phyloP scores from a whole-genome alignment of 2,888 invertebrate species.

The Xanthia icteritia region DNA sequence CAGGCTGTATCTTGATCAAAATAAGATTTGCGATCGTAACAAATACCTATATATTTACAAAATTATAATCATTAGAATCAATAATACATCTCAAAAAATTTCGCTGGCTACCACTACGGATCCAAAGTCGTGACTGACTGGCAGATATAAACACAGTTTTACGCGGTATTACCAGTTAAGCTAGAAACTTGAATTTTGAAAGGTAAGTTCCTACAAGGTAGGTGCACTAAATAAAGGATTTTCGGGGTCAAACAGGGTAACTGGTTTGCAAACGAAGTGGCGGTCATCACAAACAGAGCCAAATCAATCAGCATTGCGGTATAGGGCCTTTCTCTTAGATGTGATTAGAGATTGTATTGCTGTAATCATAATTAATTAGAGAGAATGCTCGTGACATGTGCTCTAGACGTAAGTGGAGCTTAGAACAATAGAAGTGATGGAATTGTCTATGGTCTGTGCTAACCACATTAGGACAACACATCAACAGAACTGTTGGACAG shows the following conservation, averaged over 20 bases:
- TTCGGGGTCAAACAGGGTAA: not conserved
- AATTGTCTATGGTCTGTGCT: constrained; percentile 15
- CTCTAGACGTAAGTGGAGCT: constrained; percentile 13
- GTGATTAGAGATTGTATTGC: constrained; percentile 14
- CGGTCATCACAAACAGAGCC: not conserved
- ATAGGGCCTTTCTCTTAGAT: not conserved
- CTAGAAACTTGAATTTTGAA: not conserved
- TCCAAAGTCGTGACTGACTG: too few species aligned
- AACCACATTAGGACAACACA: not conserved
- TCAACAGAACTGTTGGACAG: not conserved
- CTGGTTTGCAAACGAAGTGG: not conserved
- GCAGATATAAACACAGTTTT: too few species aligned
- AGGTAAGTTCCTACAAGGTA: too few species aligned
- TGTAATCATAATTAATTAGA: constrained; percentile 31
- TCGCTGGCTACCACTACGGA: too few species aligned
- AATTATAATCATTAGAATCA: too few species aligned
- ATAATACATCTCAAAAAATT: too few species aligned
- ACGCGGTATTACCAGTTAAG: too few species aligned
- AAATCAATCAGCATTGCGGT: not conserved
- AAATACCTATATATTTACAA: too few species aligned
- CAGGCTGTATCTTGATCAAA: too few species aligned
- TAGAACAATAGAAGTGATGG: constrained; percentile 22
- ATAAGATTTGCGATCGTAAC: too few species aligned
- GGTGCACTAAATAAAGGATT: not conserved
- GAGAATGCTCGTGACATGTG: constrained; percentile 28